A percentile compares a stretch with the other conserved stretches of the same genome.
phyloP scores from a whole-genome alignment of 2,113 vertebrate genomes.

The Nipponia nippon region DNA sequence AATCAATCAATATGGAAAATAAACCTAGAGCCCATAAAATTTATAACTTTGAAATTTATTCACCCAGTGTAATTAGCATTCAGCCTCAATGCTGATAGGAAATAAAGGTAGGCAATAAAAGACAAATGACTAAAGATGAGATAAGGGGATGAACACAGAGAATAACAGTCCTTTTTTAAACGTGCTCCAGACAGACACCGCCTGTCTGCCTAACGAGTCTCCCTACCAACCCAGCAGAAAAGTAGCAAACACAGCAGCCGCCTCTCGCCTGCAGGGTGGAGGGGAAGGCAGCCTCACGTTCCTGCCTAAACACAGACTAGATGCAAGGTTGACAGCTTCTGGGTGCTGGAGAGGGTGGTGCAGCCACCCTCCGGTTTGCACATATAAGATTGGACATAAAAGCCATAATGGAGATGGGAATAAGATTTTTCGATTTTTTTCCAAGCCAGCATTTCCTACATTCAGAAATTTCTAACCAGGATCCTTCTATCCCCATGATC shows the following conservation, averaged over 20 bases:
- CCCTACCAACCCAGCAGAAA: background rate
- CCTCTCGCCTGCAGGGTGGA: accelerated
- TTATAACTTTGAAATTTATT: background rate
- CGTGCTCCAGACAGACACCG: background rate
- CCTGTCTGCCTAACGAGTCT: background rate
- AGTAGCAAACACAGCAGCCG: background rate
- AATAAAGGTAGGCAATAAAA: background rate
- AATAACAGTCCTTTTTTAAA: background rate
- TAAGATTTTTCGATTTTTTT: background rate
- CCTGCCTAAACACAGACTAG: background rate
- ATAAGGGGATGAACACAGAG: background rate
- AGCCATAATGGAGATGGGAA: background rate
- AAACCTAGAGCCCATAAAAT: background rate
- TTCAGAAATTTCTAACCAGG: background rate
- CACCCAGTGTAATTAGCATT: background rate
- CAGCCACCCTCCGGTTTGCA: background rate
- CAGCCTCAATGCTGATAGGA: background rate
- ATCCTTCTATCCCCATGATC: background rate
- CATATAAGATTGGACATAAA: background rate
- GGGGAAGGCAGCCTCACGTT: background rate
- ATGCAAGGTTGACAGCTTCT: background rate
- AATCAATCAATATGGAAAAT: background rate
- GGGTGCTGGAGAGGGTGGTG: background rate
- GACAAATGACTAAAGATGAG: background rate
- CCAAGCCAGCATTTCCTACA: background rate